Percentiles rank a stretch among this genome's conserved stretches.
These are phyloP conservation scores for Avahi laniger DNA, from an alignment of 2,797 vertebrate species.

Conservation along the genomic window DNA sequence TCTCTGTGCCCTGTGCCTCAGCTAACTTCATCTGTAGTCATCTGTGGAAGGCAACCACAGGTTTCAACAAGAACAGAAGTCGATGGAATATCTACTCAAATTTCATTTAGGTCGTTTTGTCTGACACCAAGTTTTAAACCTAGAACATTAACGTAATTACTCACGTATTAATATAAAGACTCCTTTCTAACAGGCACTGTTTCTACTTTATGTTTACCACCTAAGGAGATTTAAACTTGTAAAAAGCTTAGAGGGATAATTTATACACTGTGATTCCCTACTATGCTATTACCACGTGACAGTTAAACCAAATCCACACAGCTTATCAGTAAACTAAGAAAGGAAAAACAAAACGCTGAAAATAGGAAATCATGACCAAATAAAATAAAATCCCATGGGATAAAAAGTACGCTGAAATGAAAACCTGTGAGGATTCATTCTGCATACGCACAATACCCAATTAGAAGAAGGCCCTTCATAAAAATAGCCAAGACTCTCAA, in stretches of 20 bases:
- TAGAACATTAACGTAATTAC: neutral
- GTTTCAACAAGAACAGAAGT: neutral
- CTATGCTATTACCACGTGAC: slow-evolving; percentile 17
- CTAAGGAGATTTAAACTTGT: neutral
- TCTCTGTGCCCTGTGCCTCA: neutral
- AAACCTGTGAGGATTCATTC: neutral
- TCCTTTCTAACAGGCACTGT: neutral
- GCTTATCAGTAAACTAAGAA: slow-evolving; percentile 29
- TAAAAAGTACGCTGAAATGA: neutral
- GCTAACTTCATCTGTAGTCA: neutral
- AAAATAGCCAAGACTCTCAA: slow-evolving; percentile 91
- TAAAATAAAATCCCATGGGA: neutral
- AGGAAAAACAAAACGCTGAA: neutral
- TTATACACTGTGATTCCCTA: neutral
- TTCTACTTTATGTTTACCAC: neutral
- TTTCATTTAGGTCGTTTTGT: neutral
- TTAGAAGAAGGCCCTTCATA: slow-evolving; percentile 77
- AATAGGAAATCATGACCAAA: neutral
- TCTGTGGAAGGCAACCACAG: neutral
- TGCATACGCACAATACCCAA: slow-evolving; percentile 2
- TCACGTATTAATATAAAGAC: neutral
- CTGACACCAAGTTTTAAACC: neutral
- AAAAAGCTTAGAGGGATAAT: neutral
- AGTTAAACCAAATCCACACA: slow-evolving; percentile 32
- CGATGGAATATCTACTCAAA: neutral